Evolutionary conservation across 1,140 invertebrate species (phyloP).

Genomic region (Drosophila mayri): DNA sequence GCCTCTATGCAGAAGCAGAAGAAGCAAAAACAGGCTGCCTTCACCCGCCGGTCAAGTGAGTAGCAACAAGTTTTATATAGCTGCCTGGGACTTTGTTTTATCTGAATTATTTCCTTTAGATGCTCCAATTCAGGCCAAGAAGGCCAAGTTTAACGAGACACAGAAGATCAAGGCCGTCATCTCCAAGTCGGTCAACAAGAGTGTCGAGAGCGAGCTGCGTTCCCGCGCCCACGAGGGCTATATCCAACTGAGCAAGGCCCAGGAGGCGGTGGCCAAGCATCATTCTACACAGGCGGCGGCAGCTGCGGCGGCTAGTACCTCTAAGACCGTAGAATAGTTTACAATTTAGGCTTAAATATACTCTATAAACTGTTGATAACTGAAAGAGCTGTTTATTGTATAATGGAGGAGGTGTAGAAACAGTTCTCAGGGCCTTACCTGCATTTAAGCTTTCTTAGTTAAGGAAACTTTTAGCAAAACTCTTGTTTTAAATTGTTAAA

Average conservation of each 20-base stretch:
- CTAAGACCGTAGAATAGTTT: constrained; percentile 40
- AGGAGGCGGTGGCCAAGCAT: constrained; percentile 85
- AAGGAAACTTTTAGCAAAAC: background rate
- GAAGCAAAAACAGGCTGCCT: constrained; percentile 85
- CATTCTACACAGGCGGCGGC: constrained; percentile 64
- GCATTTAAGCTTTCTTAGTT: background rate
- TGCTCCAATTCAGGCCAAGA: constrained; percentile 88
- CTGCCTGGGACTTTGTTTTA: background rate
- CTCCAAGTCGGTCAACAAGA: constrained; percentile 88
- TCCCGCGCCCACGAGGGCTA: constrained; percentile 86
- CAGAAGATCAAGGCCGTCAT: constrained; percentile 88
- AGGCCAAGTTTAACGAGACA: constrained; percentile 86
- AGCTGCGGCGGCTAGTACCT: constrained; percentile 56
- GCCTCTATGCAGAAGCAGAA: constrained; percentile 85
- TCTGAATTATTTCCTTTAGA: constrained; percentile 58
- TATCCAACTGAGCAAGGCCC: constrained; percentile 86
- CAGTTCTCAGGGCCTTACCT: background rate
- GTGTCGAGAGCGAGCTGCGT: constrained; percentile 87
- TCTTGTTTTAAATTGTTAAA: background rate
- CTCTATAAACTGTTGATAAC: constrained; percentile 3
- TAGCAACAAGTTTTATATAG: constrained; percentile 25
- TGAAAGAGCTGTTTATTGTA: constrained; percentile 1
- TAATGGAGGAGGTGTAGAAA: background rate
- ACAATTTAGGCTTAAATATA: constrained; percentile 3
- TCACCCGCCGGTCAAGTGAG: constrained; percentile 86